Base-by-base conservation (phyloP, 2,797 vertebrate species). In the Epinephelus awoara region DNA sequence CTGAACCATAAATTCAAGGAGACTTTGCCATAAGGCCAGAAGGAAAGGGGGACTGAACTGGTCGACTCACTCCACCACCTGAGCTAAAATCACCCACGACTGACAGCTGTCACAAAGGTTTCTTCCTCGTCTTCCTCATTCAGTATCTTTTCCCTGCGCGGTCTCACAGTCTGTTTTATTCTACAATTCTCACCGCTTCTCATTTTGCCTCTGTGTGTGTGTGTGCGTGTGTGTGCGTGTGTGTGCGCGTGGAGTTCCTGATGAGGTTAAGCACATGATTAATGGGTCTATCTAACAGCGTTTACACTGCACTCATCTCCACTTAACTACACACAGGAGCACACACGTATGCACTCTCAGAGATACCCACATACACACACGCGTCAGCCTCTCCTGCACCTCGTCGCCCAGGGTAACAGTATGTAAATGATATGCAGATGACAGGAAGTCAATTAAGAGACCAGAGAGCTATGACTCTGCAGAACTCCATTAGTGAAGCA, bases 341-440 rank as follows among this genome's bases (percentile, higher is more conserved):
- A 49, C 62, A 67, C 14, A 29, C 13, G 18, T 23, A 82, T 47
- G 67, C 51, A 46, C 25, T 17, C 62, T 52, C 49, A 40, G 52
- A 68, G 61, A 56, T 6, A 67, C 63, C 40, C 46, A 50, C 56
- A 72, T 17, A 46, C 42, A 78, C 65, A 73, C 25, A 54, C 42
- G 57, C 18, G 2, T 3, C 68, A 73, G 59, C n/a, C 67, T 72
- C 49, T 72, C 75, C n/a, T 78, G 69, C 66, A 83, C 83, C 75
- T 82, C 6, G 75, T 87, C 17, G 66, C 85, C 83, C 67, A 23
- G 71, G 83, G 89, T 89, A 88, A 91, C 86, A 19, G 66, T 84
- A 92, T 93, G 93, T 85, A 91, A 92, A 93, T 93, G 74, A 89
- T 88, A 92, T 91, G 89, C 86, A 91, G 90, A 93, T 93, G 90